Percentiles rank a stretch among this genome's conserved stretches.
Evolutionary conservation across 30 jellyfish, hydroid and myxozoan species (phyloP).

Genomic region (Pseudorhiza aurosa): DNA sequence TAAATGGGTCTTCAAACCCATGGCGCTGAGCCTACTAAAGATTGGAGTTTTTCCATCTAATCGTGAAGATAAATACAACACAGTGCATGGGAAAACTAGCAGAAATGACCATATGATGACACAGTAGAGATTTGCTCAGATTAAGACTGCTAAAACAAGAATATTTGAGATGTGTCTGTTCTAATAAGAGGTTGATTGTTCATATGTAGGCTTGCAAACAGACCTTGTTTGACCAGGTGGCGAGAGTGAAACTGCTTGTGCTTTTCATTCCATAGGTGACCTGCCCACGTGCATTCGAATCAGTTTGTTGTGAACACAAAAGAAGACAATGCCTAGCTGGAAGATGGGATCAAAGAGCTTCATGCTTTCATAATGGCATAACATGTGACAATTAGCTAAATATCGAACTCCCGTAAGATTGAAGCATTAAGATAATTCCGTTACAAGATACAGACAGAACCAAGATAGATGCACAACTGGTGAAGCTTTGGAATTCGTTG

Average conservation of each 20-base stretch:
- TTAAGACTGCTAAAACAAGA: background rate
- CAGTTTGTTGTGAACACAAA: background rate
- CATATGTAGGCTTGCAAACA: conserved; percentile 1
- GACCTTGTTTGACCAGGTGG: conserved; percentile 43
- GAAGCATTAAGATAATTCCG: no score
- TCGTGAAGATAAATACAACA: no score
- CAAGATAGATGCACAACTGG: no score
- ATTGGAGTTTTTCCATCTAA: no score
- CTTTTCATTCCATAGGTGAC: conserved; percentile 3
- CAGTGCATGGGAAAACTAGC: background rate
- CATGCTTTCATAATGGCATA: background rate
- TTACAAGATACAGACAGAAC: no score
- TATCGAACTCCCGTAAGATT: no score
- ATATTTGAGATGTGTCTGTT: background rate
- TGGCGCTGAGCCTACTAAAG: no score
- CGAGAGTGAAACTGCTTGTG: background rate
- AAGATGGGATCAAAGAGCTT: background rate
- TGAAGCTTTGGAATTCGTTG: no score
- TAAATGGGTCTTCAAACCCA: no score
- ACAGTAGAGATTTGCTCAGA: background rate
- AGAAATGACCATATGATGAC: background rate
- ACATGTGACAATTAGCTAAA: no score
- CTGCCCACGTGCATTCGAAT: conserved; percentile 59
- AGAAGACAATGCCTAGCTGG: background rate
- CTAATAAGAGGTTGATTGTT: background rate